A percentile compares a stretch with the other conserved stretches of the same genome.
Evolutionary conservation across 2,113 vertebrate genomes (phyloP).

Genomic region (Sylvilagus bachmani): DNA sequence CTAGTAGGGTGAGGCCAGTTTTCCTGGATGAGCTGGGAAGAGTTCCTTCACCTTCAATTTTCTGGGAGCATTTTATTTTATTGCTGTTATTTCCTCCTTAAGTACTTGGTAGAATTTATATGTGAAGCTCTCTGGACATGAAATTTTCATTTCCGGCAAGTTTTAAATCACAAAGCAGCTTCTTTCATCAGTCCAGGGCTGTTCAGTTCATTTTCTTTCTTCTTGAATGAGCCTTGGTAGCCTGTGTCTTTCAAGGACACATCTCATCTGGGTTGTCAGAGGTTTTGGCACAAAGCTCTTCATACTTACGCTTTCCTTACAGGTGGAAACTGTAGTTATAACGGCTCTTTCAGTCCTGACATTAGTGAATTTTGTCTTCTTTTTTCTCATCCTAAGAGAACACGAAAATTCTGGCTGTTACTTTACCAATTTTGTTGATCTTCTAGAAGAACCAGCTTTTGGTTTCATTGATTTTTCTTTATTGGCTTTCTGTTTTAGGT

Average conservation of each 20-base stretch:
- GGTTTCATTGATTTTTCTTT: background rate
- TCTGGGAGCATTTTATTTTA: background rate
- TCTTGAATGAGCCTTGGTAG: background rate
- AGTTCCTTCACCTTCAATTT: slow-evolving; percentile 5
- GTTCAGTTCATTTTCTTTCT: background rate
- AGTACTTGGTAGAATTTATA: background rate
- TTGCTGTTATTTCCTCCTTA: background rate
- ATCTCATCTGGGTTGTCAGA: background rate
- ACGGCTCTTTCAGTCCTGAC: background rate
- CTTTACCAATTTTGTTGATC: background rate
- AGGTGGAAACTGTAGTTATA: background rate
- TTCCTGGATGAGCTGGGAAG: background rate
- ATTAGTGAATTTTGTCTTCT: background rate
- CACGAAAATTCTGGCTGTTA: background rate
- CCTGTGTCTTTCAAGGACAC: slow-evolving; percentile 21
- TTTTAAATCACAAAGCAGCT: background rate
- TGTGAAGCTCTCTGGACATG: background rate
- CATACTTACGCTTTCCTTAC: background rate
- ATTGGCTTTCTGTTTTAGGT: background rate
- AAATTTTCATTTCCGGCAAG: background rate
- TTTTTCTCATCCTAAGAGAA: background rate
- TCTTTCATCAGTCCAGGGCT: background rate
- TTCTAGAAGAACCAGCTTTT: background rate
- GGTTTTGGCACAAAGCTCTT: background rate
- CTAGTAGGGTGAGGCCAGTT: background rate